Conservation (phyloP, 1,140 invertebrate genomes). For the Anastrepha obliqua region DNA sequence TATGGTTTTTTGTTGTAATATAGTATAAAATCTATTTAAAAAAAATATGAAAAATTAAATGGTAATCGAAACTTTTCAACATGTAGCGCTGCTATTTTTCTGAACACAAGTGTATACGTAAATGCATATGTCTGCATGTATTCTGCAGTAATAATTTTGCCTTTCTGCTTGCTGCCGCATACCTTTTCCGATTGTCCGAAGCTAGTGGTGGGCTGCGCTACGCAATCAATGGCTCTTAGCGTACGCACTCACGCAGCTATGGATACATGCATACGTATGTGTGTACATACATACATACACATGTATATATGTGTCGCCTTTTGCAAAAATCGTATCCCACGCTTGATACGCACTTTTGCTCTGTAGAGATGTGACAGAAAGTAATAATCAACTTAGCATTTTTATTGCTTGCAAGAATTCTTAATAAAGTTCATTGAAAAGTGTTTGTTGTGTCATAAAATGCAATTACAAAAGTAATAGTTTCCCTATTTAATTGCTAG, state of each 20-base stretch:
- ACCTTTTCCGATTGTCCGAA: background rate
- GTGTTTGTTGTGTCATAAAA: slow-evolving; percentile 14
- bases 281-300: background rate
- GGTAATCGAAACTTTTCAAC: no score
- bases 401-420: background rate
- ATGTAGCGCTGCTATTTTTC: no score
- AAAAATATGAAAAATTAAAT: no score
- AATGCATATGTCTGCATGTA: background rate
- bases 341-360: background rate
- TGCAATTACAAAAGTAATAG: background rate
- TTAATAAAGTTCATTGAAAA: slow-evolving; percentile 22
- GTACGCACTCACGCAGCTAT: background rate
- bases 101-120: no score
- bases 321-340: background rate
- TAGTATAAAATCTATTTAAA: no score
- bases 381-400: background rate
- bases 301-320: background rate
- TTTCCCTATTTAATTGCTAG: background rate
- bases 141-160: background rate
- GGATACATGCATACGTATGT: background rate
- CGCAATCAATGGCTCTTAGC: background rate
- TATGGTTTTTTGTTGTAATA: no score
- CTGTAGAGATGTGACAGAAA: background rate
- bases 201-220: background rate
- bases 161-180: background rate